Base-by-base conservation (phyloP, 2,113 vertebrate genomes). In the Aphyosemion australe region DNA sequence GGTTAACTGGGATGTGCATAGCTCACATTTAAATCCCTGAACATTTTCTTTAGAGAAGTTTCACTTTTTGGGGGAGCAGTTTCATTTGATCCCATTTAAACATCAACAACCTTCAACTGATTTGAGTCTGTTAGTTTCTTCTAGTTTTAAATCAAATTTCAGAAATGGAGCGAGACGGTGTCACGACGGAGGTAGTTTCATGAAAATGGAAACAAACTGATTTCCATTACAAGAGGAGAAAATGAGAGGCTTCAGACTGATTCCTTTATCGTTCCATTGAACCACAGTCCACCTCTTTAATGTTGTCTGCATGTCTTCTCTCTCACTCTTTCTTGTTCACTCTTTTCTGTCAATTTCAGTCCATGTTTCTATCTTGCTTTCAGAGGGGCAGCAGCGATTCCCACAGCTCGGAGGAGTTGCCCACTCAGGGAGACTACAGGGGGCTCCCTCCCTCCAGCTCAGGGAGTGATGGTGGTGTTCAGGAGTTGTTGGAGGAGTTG, bases 301-400 rank as follows among this genome's bases (percentile, higher is more conserved):
- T 48, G 69, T 46, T 60, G 2, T 20, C 42, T 31, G 4, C 16
- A 42, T 53, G 51, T 1, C 1, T 6, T 9, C 20, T 12, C 11
- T 19, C 19, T 26, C 26, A 26, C 26, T 21, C 37, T 11, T 53
- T 65, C 68, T 83, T 65, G 80, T 14, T 59, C 19, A 69, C 10
- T 42, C 55, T 45, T 68, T 26, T 26, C 26, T 26, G 26, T 26
- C 31, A 37, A 7, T 47, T 19, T 58, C n/a, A 18, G 72, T 77
- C 45, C 16, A 26, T 65, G 51, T 46, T 37, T 53, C 18, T 19
- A 34, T 67, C 51, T 31, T 14, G 0, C 50, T 74, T n/a, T 61
- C 88, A 92, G 82, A 78, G 82, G 61, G 84, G 79, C 62, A 90
- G 91, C 84, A 84, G 84, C 58, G 85, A 79, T 43, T 92, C 89